Base-by-base conservation (phyloP, 2,888 invertebrate species). In the Lypha dubia region DNA sequence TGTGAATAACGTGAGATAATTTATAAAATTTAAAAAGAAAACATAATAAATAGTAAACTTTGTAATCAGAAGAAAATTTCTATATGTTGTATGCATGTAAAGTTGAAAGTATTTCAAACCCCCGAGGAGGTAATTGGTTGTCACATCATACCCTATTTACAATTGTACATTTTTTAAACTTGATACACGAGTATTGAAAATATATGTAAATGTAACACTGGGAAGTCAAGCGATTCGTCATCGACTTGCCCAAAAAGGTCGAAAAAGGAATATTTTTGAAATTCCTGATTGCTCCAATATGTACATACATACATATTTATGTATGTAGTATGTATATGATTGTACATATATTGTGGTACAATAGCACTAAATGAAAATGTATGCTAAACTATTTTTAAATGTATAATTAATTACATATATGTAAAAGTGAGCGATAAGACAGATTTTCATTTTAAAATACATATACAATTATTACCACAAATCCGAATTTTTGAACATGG, bases 401-500 rank as follows among this genome's bases (percentile, higher is more conserved):
- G 51, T 51, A 35, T 35, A 46, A 60, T 35, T 51, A 62, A 28
- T 60, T 49, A 15, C 38, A n/a, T n/a, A n/a, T n/a, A n/a, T n/a
- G n/a, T n/a, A 65, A 73, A 68, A 74, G 32, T 35, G 56, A 35
- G 32, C 11, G 24, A 56, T 53, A 75, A 70, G 44, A 62, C 51
- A 44, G 41, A 15, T 38, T 24, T 13, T 20, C 35, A 44, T 51
- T 63, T 53, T 13, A 51, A 53, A 41, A 51, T 28, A 44, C 53
- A 56, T 17, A 73, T n/a, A n/a, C n/a, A n/a, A 4, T 60, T 44
- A 38, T 63, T 53, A 15, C 24, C 13, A 22, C 13, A 51, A 38
- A 63, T 53, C 38, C 32, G n/a, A 3, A 3, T 44, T 46, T 13
- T 17, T 58, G 11, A 83, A 79, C 88, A 94, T 94, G 94, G 94